Base-by-base conservation (phyloP, 1,140 invertebrate species). In the Tyrophagus putrescentiae region DNA sequence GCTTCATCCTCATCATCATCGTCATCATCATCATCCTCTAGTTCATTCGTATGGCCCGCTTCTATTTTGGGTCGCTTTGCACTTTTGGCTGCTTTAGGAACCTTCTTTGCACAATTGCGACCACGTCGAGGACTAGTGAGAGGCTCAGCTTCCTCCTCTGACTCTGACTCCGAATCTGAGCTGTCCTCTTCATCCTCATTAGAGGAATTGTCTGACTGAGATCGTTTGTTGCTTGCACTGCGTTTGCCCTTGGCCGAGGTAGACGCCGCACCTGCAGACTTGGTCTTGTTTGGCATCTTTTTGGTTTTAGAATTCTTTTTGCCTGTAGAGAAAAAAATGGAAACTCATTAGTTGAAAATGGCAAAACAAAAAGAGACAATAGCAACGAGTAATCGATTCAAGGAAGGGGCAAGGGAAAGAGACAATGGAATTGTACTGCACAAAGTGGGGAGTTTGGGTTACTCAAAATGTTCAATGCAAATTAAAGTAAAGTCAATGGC, bases 201-300 rank as follows among this genome's bases (percentile, higher is more conserved):
- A 39, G 36, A 39, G 13, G 36, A 39, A 39, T 13, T 13, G 45
- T 48, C 45, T 18, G 45, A 48, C 13, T 48, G 7, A 18, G 45
- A 7, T 48, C 45, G 45, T 48, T 48, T 48, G 45, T 39, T 13
- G 36, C 31, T 48, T 48, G 45, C 45, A 48, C 18, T 48, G 23
- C 45, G 45, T 21, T 48, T 48, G 21, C 21, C 18, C 18, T 48
- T 48, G 6, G 45, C 45, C 45, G 45, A n/a, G 21, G 13, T 39
- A 39, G 13, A 13, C 21, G 36, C 36, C 36, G 21, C 36, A 39
- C 21, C 21, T 13, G 13, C 36, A 39, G 36, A 39, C 36, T 21
- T 39, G 21, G 13, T 39, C 45, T 7, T 48, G 7, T 48, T 48
- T 7, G 21, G 45, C 45, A 48, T 48, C 45, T 48, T 48, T 21